These are phyloP conservation scores for Pseudochirops cupreus DNA, from an alignment of 2,797 vertebrate species.

Conservation along the genomic window DNA sequence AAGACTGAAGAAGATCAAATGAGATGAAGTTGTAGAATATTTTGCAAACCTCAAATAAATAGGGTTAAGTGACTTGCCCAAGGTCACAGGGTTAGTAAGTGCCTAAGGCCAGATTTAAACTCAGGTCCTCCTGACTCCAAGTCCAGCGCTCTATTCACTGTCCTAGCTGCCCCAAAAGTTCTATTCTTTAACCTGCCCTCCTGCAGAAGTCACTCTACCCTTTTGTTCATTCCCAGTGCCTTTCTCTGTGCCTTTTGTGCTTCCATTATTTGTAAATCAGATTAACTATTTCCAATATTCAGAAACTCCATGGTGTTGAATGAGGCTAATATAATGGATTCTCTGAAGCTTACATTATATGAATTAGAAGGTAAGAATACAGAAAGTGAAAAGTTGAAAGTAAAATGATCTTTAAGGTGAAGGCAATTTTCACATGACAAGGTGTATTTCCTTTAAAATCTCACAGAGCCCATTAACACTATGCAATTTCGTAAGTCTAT, in stretches of 20 bases:
- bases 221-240: background rate
- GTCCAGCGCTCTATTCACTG: too few species aligned
- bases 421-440: slow-evolving; percentile 45
- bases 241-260: background rate
- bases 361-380: background rate
- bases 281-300: background rate
- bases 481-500: background rate
- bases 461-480: background rate
- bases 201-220: background rate
- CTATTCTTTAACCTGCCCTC: background rate
- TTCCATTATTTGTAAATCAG: background rate
- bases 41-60: background rate
- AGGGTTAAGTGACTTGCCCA: too few species aligned
- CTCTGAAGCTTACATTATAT: background rate
- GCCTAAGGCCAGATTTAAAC: too few species aligned
- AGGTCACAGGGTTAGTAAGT: too few species aligned
- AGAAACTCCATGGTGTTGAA: background rate
- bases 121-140: too few species aligned
- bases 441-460: slow-evolving; percentile 25
- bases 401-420: slow-evolving; percentile 7
- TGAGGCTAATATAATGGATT: background rate
- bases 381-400: background rate
- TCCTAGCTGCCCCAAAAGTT: background rate
- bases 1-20: background rate
- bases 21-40: background rate